Percentiles rank a stretch among this genome's conserved stretches.
Conservation (phyloP, 2,113 vertebrate species). For the Perognathus longimembris region DNA sequence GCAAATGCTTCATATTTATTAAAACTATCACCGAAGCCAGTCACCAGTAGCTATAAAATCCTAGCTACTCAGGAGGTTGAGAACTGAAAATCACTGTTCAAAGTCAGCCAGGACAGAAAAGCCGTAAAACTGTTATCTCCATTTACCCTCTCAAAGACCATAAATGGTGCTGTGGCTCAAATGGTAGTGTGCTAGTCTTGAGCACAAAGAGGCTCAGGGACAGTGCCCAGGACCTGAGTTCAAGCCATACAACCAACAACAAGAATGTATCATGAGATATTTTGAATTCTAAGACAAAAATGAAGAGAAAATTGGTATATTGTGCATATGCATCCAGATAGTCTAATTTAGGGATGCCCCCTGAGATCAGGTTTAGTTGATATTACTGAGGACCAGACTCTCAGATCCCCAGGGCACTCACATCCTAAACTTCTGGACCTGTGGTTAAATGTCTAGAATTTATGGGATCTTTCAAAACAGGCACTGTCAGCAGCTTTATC, state of each 20-base stretch:
- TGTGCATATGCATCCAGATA: background rate
- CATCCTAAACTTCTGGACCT: background rate
- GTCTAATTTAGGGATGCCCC: background rate
- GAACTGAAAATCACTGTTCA: too few species aligned
- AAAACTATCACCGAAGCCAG: background rate
- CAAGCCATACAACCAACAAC: too few species aligned
- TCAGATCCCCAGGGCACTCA: background rate
- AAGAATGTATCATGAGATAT: background rate
- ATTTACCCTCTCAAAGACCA: too few species aligned
- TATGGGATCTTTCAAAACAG: too few species aligned
- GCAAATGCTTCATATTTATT: conserved; percentile 15
- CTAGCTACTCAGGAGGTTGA: too few species aligned
- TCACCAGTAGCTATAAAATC: too few species aligned
- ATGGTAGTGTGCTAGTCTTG: too few species aligned
- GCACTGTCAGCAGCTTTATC: background rate
- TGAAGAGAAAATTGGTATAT: background rate
- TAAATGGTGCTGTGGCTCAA: too few species aligned
- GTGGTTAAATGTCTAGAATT: background rate
- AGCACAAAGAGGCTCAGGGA: too few species aligned
- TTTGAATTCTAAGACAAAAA: conserved; percentile 33
- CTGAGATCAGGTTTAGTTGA: conserved; percentile 30
- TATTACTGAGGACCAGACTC: background rate
- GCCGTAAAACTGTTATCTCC: too few species aligned
- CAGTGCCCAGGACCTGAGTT: too few species aligned
- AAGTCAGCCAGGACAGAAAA: too few species aligned